A percentile compares a stretch with the other conserved stretches of the same genome.
phyloP scores from a whole-genome alignment of 2,888 invertebrate genomes.

The Caenorhabditis sinica region DNA sequence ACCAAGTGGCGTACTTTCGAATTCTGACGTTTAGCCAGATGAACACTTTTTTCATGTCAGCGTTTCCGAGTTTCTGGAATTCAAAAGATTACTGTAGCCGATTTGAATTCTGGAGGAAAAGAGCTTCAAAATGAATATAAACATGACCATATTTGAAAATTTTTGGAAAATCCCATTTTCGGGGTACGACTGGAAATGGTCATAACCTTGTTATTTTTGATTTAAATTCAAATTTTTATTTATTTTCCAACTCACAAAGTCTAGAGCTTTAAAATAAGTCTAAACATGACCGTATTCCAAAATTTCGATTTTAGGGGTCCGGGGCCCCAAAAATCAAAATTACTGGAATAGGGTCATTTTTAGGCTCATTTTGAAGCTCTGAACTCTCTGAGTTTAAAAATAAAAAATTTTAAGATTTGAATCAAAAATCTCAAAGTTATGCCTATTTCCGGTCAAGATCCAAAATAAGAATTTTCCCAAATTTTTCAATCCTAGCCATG shows the following conservation, averaged over 20 bases:
- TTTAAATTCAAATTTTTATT: too few species aligned
- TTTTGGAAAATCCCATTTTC: neutral
- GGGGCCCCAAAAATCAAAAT: neutral
- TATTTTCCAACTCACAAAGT: too few species aligned
- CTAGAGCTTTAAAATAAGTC: neutral
- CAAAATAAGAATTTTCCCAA: neutral
- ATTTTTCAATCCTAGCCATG: neutral
- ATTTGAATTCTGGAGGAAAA: neutral
- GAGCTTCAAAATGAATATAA: neutral
- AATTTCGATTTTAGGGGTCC: neutral
- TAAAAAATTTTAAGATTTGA: neutral
- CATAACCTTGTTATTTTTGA: neutral
- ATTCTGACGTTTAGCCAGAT: conserved; percentile 32
- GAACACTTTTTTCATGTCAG: conserved; percentile 19
- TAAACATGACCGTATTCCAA: neutral
- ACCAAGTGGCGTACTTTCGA: conserved; percentile 41
- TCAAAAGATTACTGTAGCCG: neutral
- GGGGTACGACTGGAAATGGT: neutral
- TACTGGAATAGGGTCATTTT: too few species aligned
- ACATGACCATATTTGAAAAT: neutral
- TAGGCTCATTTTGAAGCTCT: too few species aligned
- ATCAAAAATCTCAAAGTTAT: too few species aligned
- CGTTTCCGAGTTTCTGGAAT: conserved; percentile 28
- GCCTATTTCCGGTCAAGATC: too few species aligned
- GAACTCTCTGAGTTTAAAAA: too few species aligned